These are phyloP conservation scores for Sebastes steindachneri DNA, from an alignment of 2,797 vertebrate genomes.

Conservation along the genomic window DNA sequence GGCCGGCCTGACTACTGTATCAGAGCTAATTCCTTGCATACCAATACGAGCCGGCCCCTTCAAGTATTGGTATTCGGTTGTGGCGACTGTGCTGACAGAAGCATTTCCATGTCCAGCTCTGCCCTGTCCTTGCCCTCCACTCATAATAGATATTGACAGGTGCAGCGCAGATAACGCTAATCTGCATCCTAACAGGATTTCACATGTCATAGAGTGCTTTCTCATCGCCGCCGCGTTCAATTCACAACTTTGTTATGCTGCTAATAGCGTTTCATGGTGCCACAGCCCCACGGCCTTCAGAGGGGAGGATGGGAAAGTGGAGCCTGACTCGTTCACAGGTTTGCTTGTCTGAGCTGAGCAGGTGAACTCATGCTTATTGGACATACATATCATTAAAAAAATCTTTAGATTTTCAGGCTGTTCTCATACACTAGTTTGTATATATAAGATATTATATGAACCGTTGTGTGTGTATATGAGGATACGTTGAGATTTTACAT, in stretches of 20 bases:
- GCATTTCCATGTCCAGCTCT: constrained; percentile 53
- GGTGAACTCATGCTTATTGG: constrained; percentile 18
- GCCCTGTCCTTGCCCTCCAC: constrained; percentile 55
- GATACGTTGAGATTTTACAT: background rate
- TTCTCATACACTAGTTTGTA: background rate
- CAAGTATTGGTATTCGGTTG: constrained; percentile 10
- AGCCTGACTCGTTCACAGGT: constrained; percentile 13
- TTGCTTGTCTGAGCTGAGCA: constrained; percentile 6
- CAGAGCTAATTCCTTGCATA: constrained; percentile 28
- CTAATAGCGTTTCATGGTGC: constrained; percentile 53
- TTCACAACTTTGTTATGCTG: constrained; percentile 47
- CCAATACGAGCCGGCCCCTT: constrained; percentile 7
- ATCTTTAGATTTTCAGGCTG: background rate
- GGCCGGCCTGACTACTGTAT: constrained; percentile 1
- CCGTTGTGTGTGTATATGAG: too few species aligned
- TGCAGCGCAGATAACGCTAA: constrained; percentile 61
- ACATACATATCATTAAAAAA: background rate
- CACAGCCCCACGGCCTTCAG: constrained; percentile 13
- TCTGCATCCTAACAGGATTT: constrained; percentile 68
- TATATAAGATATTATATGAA: background rate
- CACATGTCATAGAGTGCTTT: constrained; percentile 46
- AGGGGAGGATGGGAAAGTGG: constrained; percentile 4
- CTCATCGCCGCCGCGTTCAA: constrained; percentile 36
- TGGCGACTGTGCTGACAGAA: constrained; percentile 59
- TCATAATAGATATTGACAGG: constrained; percentile 69